phyloP scores from a whole-genome alignment of 2,113 vertebrate genomes.

The Dissostichus mawsoni region DNA sequence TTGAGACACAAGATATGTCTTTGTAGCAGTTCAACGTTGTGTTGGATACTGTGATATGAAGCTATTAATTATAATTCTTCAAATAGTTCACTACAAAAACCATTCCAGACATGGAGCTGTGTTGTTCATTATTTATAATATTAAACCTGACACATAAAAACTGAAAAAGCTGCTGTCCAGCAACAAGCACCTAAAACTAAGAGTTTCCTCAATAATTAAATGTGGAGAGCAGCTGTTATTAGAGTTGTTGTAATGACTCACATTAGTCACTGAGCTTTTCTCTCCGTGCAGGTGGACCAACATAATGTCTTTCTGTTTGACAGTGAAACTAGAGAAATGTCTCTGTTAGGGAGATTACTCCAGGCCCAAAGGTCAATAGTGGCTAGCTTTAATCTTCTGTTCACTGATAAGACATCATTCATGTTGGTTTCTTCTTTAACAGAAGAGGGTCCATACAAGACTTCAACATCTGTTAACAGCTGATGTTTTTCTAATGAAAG shows the following conservation, averaged over 20 bases:
- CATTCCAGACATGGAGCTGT: neutral
- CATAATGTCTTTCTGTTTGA: conserved; percentile 38
- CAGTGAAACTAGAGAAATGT: conserved; percentile 45
- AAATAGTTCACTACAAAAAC: too few species aligned
- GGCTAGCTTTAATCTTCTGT: conserved; percentile 38
- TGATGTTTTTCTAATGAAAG: neutral
- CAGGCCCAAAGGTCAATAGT: conserved; percentile 53
- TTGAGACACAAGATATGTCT: too few species aligned
- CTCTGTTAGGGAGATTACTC: conserved; percentile 14
- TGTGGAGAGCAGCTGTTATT: conserved; percentile 37
- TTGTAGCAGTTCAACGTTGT: too few species aligned
- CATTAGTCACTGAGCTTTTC: conserved; percentile 59
- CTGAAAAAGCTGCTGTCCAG: neutral
- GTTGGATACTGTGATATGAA: too few species aligned
- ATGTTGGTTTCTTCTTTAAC: neutral
- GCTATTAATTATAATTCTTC: too few species aligned
- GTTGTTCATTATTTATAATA: neutral
- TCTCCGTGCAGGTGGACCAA: conserved; percentile 20
- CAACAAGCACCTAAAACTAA: conserved; percentile 38
- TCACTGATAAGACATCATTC: conserved; percentile 9
- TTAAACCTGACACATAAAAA: neutral
- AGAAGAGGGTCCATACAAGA: too few species aligned
- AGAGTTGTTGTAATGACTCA: conserved; percentile 57
- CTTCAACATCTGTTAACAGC: neutral
- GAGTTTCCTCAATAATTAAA: conserved; percentile 57